Conservation (phyloP, 2,113 vertebrate species). For the Chionis minor region DNA sequence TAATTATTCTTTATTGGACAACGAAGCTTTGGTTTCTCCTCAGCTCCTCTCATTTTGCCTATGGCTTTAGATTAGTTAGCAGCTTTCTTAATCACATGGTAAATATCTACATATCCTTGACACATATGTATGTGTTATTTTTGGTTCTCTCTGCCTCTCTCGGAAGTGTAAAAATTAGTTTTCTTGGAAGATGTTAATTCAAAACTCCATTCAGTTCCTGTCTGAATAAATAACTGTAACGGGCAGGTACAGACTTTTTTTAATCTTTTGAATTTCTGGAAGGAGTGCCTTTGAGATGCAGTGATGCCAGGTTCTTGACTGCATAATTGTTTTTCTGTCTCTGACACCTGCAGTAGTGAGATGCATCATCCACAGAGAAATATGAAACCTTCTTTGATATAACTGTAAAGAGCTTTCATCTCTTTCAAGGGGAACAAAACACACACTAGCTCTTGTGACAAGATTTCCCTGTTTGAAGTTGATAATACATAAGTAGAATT, state of each 20-base stretch:
- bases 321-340: slow-evolving; percentile 2
- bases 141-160: neutral
- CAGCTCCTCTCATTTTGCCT: neutral
- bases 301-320: neutral
- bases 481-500: neutral
- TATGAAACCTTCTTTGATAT: slow-evolving; percentile 29
- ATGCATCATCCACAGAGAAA: slow-evolving; percentile 1
- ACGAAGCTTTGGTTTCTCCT: neutral
- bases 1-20: neutral
- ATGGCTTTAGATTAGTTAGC: neutral
- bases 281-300: neutral
- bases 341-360: neutral
- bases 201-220: neutral
- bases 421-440: slow-evolving; percentile 44
- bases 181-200: neutral
- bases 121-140: neutral
- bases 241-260: neutral
- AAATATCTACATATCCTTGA: neutral
- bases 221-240: slow-evolving; percentile 20
- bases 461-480: slow-evolving; percentile 40
- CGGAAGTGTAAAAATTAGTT: neutral
- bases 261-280: neutral
- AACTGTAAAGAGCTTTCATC: slow-evolving; percentile 41
- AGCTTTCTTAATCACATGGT: neutral
- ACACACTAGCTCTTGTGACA: neutral